Evolutionary conservation across 1,140 invertebrate species (phyloP).

Genomic region (Drosophila watanabei): DNA sequence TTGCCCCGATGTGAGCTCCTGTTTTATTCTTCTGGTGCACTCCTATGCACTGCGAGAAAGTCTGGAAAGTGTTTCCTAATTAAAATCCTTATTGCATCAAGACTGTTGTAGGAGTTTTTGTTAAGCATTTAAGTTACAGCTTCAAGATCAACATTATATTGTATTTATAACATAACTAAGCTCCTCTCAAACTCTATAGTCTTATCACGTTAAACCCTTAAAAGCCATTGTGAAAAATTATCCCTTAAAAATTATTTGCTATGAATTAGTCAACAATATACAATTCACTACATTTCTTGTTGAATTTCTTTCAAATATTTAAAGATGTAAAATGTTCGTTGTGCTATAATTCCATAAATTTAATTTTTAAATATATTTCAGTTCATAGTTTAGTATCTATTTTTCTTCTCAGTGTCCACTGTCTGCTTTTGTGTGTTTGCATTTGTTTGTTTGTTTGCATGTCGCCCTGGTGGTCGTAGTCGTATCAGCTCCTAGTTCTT

Average conservation of each 20-base stretch:
- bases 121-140: neutral
- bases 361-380: neutral
- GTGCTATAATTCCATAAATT: neutral
- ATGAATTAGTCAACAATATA: neutral
- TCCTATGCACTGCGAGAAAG: neutral
- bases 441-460: slow-evolving; percentile 58
- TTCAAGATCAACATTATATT: neutral
- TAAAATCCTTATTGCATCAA: neutral
- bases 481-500: slow-evolving; percentile 36
- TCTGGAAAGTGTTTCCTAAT: too few relatives aligned
- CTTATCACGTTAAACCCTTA: neutral
- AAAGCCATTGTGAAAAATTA: neutral
- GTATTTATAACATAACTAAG: too few relatives aligned
- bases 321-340: too few relatives aligned
- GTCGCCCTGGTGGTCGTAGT: slow-evolving; percentile 43
- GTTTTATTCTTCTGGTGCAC: slow-evolving; percentile 14
- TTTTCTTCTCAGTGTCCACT: neutral
- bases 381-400: neutral
- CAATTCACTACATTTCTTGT: neutral
- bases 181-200: neutral
- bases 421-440: slow-evolving; percentile 36
- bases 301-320: neutral
- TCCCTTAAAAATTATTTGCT: neutral
- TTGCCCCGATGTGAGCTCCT: slow-evolving; percentile 20
- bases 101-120: neutral